These are phyloP conservation scores for Drosophila robusta DNA, from an alignment of 2,888 invertebrate species.

Conservation along the genomic window DNA sequence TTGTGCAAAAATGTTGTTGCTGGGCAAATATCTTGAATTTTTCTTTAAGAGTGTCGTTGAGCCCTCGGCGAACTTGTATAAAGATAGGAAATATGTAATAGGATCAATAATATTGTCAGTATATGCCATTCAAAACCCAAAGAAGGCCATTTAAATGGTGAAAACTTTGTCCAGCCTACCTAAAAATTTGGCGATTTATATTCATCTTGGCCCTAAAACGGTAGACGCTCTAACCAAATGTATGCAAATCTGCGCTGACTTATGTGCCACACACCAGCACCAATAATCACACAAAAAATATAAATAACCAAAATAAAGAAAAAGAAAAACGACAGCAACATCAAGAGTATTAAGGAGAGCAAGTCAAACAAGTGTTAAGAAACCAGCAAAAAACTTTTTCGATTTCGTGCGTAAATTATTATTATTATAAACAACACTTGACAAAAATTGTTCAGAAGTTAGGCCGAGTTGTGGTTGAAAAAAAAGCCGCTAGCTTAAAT, in stretches of 20 bases:
- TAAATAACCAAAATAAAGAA: not conserved
- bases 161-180: conserved; percentile 8
- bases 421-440: conserved; percentile 46
- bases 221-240: conserved; percentile 1
- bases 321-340: conserved; percentile 7
- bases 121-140: not conserved
- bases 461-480: conserved; percentile 26
- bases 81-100: too few species aligned
- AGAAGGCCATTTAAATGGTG: conserved; percentile 10
- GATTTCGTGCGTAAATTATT: conserved; percentile 66
- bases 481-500: conserved; percentile 30
- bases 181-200: conserved; percentile 54
- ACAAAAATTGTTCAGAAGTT: conserved; percentile 59
- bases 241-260: conserved; percentile 46
- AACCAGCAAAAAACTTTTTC: conserved; percentile 60
- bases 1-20: too few species aligned
- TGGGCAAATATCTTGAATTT: too few species aligned
- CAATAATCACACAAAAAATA: not conserved
- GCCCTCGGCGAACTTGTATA: too few species aligned
- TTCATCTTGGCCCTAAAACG: conserved; percentile 39
- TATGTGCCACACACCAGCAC: not conserved
- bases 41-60: too few species aligned
- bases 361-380: conserved; percentile 29
- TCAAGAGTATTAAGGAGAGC: conserved; percentile 1
- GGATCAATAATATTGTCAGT: not conserved